Conservation (phyloP, 2,888 invertebrate genomes). For the Lumbricus terrestris region DNA sequence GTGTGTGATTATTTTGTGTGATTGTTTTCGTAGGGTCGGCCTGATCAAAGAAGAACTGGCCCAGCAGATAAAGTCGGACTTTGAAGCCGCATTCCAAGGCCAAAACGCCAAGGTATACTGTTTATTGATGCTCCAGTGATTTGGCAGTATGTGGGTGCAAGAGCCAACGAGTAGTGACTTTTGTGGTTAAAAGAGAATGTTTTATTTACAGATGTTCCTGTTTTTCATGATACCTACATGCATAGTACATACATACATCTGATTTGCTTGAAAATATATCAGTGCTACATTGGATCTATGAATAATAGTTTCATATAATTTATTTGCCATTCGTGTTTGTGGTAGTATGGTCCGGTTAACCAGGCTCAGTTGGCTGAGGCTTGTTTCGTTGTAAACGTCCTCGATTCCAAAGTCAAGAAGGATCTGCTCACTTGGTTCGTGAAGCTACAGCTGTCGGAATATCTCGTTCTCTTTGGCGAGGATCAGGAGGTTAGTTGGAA, state of each 20-base stretch:
- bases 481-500: conserved; percentile 75
- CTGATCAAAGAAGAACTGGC: conserved; percentile 76
- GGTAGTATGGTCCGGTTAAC: conserved; percentile 57
- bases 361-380: conserved; percentile 67
- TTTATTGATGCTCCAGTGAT: too few relatives aligned
- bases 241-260: neutral
- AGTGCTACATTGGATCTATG: neutral
- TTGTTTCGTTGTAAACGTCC: conserved; percentile 78
- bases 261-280: too few relatives aligned
- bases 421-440: conserved; percentile 90
- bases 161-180: neutral
- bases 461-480: conserved; percentile 86
- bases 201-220: neutral
- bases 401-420: conserved; percentile 80
- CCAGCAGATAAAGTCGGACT: conserved; percentile 85
- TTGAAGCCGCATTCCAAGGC: conserved; percentile 73
- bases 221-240: neutral
- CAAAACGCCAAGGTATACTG: conserved; percentile 57
- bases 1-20: neutral
- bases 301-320: neutral
- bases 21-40: conserved; percentile 64
- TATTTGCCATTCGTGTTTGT: conserved; percentile 4
- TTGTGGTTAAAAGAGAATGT: neutral
- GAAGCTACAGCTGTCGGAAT: conserved; percentile 81
- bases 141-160: neutral